These are phyloP conservation scores for Plemyria rubiginata DNA, from an alignment of 2,888 invertebrate species.

Conservation along the genomic window DNA sequence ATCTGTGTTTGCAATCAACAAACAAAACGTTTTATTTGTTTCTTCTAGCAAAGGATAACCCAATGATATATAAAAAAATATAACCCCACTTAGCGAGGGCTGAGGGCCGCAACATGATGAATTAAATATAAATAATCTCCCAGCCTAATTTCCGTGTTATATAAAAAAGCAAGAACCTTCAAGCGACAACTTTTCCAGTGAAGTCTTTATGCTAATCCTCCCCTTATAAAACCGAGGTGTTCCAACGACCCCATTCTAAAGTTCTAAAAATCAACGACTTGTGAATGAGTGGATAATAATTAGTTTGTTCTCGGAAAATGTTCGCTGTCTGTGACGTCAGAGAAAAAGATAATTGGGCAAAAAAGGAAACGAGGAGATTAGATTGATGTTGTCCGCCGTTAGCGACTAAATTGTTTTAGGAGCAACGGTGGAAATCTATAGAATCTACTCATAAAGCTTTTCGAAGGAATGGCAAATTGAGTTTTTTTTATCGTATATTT, in stretches of 20 bases:
- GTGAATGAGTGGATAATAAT: conserved; percentile 75
- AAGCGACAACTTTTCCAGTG: conserved; percentile 20
- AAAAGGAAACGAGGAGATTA: conserved; percentile 54
- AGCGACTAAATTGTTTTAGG: conserved; percentile 50
- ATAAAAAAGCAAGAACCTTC: conserved; percentile 13
- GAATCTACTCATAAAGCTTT: no score
- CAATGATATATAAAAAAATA: no score
- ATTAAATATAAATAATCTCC: not conserved
- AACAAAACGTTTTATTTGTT: no score
- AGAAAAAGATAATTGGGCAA: conserved; percentile 65
- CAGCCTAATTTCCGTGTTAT: conserved; percentile 9
- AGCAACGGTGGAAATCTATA: conserved; percentile 36
- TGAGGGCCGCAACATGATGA: no score
- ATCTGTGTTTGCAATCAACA: no score
- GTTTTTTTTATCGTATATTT: no score
- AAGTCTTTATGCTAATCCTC: conserved; percentile 21
- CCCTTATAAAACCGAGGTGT: conserved; percentile 21
- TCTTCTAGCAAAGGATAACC: no score
- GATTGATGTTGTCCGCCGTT: conserved; percentile 58
- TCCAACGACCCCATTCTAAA: conserved; percentile 26
- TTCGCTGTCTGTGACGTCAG: conserved; percentile 50
- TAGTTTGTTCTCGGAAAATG: conserved; percentile 58
- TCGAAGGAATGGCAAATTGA: no score
- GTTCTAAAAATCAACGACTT: conserved; percentile 57
- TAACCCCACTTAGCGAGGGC: no score